These are phyloP conservation scores for Oryctes rhinoceros DNA, from an alignment of 1,140 invertebrate species.

Conservation along the genomic window DNA sequence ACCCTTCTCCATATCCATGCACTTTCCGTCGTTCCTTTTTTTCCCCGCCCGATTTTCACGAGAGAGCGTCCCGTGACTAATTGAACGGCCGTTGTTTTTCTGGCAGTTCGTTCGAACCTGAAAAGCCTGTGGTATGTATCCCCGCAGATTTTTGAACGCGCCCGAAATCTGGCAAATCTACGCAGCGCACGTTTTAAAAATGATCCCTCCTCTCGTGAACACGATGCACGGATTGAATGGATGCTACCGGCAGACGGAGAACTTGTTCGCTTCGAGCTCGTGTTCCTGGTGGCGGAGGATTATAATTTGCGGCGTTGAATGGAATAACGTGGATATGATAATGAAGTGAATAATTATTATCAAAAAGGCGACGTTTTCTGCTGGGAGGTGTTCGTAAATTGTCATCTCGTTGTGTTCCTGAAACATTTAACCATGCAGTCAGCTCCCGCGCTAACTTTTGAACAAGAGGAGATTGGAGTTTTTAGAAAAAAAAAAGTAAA, in stretches of 20 bases:
- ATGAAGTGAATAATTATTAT: too few species aligned
- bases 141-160: slow-evolving; percentile 12
- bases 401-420: too few species aligned
- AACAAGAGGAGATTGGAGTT: too few species aligned
- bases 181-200: slow-evolving; percentile 10
- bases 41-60: neutral
- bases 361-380: too few species aligned
- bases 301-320: too few species aligned
- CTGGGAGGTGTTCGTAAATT: too few species aligned
- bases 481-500: too few species aligned
- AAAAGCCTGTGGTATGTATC: slow-evolving; percentile 13
- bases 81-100: slow-evolving; percentile 31
- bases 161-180: slow-evolving; percentile 13
- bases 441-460: too few species aligned
- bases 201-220: neutral
- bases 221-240: neutral
- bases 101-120: slow-evolving; percentile 26
- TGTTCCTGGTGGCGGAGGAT: too few species aligned
- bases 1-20: neutral
- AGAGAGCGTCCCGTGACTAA: slow-evolving; percentile 14
- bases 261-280: neutral
- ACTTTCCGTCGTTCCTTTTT: neutral
- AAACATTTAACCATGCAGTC: too few species aligned
- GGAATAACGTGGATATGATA: too few species aligned
- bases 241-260: neutral